Conservation (phyloP, 2,113 vertebrate species). For the Stictonetta naevosa region DNA sequence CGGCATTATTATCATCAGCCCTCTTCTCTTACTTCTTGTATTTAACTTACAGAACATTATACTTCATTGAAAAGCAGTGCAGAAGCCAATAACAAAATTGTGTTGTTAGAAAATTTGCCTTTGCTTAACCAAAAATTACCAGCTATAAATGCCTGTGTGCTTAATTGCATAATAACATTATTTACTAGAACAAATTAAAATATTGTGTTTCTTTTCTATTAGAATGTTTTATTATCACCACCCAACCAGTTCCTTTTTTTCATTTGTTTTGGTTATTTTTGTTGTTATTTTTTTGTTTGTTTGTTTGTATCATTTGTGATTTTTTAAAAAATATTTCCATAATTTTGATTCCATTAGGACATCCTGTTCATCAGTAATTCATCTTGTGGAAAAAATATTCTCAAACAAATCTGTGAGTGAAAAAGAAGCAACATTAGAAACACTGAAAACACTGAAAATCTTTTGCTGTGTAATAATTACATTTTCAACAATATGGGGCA, state of each 20-base stretch:
- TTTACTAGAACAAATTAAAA: conserved; percentile 30
- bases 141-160: neutral
- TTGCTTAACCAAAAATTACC: conserved; percentile 52
- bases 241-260: neutral
- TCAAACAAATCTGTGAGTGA: neutral
- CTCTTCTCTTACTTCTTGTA: neutral
- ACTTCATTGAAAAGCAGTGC: neutral
- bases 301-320: neutral
- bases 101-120: conserved; percentile 4
- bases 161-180: conserved; percentile 36
- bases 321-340: neutral
- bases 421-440: neutral
- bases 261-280: no score
- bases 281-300: neutral
- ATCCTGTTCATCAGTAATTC: neutral
- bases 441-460: neutral
- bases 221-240: neutral
- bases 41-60: neutral
- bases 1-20: neutral
- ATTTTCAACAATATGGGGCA: neutral
- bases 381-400: neutral
- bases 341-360: neutral
- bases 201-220: neutral
- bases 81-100: neutral
- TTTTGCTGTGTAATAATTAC: neutral